These are phyloP conservation scores for Lacerta viridis DNA, from an alignment of 2,797 vertebrate genomes.

Conservation along the genomic window DNA sequence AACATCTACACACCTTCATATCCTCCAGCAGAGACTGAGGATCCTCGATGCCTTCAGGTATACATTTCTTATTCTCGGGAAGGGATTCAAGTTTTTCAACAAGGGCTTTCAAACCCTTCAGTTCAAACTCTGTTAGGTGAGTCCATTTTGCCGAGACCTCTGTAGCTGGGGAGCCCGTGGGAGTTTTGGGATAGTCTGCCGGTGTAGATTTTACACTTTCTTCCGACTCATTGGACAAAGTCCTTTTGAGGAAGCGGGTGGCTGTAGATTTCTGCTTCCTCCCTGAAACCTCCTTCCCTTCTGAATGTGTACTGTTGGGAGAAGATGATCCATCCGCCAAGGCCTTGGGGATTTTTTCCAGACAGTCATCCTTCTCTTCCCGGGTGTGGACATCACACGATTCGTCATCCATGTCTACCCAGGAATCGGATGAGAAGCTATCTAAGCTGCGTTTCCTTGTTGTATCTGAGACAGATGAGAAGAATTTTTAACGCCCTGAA, in stretches of 20 bases:
- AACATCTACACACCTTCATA: conserved; percentile 88
- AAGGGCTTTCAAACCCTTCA: conserved; percentile 91
- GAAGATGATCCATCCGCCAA: conserved; percentile 83
- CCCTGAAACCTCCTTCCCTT: conserved; percentile 78
- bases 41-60: conserved; percentile 92
- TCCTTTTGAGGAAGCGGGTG: conserved; percentile 85
- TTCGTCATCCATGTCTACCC: conserved; percentile 93
- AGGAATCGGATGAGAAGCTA: conserved; percentile 90
- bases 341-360: conserved; percentile 76
- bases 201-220: conserved; percentile 86
- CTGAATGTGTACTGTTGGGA: conserved; percentile 80
- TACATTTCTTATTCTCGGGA: conserved; percentile 93
- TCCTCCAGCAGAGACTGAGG: conserved; percentile 92
- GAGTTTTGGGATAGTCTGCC: conserved; percentile 88
- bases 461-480: conserved; percentile 80
- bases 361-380: conserved; percentile 83
- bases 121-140: conserved; percentile 94
- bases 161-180: conserved; percentile 86
- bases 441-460: conserved; percentile 88
- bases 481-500: neutral
- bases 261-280: conserved; percentile 80
- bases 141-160: conserved; percentile 89
- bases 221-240: conserved; percentile 88
- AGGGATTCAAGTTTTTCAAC: conserved; percentile 96
- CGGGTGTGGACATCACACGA: conserved; percentile 84